Evolutionary conservation across 2,797 vertebrate species (phyloP).

Genomic region (Cottoperca gobio): DNA sequence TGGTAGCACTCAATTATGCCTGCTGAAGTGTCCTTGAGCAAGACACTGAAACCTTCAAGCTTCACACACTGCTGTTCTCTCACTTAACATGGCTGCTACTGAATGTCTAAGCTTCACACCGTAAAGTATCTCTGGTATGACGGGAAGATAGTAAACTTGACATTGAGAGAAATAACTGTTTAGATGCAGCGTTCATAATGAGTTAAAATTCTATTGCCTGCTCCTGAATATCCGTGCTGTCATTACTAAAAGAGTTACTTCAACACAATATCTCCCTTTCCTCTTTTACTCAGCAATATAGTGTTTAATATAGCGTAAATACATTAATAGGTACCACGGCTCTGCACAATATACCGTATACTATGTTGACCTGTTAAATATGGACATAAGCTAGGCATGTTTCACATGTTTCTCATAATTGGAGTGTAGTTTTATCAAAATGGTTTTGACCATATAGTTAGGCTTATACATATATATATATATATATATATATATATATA

Average conservation of each 20-base stretch:
- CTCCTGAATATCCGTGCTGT: slow-evolving; percentile 8
- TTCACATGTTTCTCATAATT: slow-evolving; percentile 11
- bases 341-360: not conserved
- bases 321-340: slow-evolving; percentile 18
- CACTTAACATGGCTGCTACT: not conserved
- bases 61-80: not conserved
- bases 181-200: not conserved
- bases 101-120: not conserved
- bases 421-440: slow-evolving; percentile 11
- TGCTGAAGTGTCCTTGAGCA: not conserved
- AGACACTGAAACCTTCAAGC: not conserved
- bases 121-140: not conserved
- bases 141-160: not conserved
- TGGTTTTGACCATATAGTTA: slow-evolving; percentile 3
- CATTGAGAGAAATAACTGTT: not conserved
- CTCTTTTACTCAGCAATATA: slow-evolving; percentile 39
- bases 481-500: too few relatives aligned
- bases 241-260: slow-evolving; percentile 49
- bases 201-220: slow-evolving; percentile 9
- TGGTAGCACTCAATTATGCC: not conserved
- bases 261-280: slow-evolving; percentile 32
- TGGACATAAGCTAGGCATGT: not conserved
- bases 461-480: too few relatives aligned
- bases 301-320: slow-evolving; percentile 39
- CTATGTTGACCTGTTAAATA: slow-evolving; percentile 21